phyloP scores from a whole-genome alignment of 1,140 invertebrate species.

The Heliconius nattereri region DNA sequence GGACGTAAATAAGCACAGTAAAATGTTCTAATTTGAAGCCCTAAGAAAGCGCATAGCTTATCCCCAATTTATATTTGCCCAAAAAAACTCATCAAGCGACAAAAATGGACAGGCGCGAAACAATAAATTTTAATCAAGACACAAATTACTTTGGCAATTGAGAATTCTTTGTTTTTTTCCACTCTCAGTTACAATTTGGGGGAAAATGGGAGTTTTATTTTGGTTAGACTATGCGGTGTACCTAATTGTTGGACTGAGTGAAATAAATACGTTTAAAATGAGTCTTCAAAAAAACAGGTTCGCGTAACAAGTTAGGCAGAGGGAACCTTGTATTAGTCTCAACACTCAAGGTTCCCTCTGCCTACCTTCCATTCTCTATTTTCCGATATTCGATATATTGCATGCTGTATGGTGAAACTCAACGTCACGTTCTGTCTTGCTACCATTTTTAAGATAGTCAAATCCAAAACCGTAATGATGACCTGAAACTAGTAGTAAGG shows the following conservation, averaged over 20 bases:
- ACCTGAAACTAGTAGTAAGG: too few relatives aligned
- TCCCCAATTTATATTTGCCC: slow-evolving; percentile 43
- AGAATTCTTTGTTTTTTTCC: slow-evolving; percentile 40
- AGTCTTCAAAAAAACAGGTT: not conserved
- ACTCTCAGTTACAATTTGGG: not conserved
- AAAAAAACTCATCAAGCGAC: slow-evolving; percentile 43
- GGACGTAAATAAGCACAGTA: slow-evolving; percentile 17
- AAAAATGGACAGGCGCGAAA: slow-evolving; percentile 35
- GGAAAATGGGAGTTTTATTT: slow-evolving; percentile 3
- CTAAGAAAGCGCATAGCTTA: slow-evolving; percentile 30
- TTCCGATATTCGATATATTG: too few relatives aligned
- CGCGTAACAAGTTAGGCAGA: not conserved
- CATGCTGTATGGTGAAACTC: too few relatives aligned
- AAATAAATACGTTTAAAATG: not conserved
- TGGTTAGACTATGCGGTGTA: not conserved
- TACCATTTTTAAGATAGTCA: too few relatives aligned
- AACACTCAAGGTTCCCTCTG: too few relatives aligned
- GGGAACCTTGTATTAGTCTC: too few relatives aligned
- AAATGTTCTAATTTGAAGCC: slow-evolving; percentile 21
- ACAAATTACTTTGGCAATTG: slow-evolving; percentile 43
- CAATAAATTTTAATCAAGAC: slow-evolving; percentile 49
- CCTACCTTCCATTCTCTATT: too few relatives aligned
- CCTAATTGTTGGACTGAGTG: not conserved
- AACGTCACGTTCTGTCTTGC: too few relatives aligned
- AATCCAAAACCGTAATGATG: too few relatives aligned